Evolutionary conservation across 2,113 vertebrate genomes (phyloP), one percentile per base, ranked within the genome.

Genomic region (Lasiurus borealis): DNA sequence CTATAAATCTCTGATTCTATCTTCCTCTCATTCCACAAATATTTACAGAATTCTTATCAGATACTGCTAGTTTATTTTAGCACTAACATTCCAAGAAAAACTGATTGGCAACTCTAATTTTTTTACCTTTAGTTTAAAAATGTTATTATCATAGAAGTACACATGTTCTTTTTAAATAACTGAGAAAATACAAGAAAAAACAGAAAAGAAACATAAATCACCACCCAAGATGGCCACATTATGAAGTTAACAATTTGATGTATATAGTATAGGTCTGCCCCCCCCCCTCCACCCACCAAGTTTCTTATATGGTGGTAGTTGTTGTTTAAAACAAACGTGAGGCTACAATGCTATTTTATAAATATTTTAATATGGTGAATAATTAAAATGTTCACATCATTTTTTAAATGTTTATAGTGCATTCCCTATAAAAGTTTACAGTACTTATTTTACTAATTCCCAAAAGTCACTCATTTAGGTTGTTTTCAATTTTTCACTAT

Each of bases 161-260:
- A 90, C 23, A 19, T 69, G 27, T 46, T 76, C 66, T 96, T 94
- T 90, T 29, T 8, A 21, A 27, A 23, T 68, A 89, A 95, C 0
- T 78, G 46, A 84, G 54, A 97, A 97, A 95, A 83, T 25, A 85
- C 5, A 94, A 64, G 14, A 29, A 68, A 92, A 83, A 68, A 59
- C 7, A 34, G 54, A 91, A 64, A 90, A 72, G 29, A 80, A 82
- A 77, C 46, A 73, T 15, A 71, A 86, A 64, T 54, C 85, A 86
- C 6, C 81, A 88, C 31, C 69, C 46, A 27, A 88, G 54, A 84
- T 6, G 57, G 82, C 46, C 77, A 81, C 36, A 64, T 72, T n/a
- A 90, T 13, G 1, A 48, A 73, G 44, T 57, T 75, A 96, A 85
- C 50, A 59, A 57, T 85, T 23, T 93, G 18, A 16, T 54, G 2